Conservation (phyloP, 1,140 invertebrate genomes). For the Diorhabda elongata region DNA sequence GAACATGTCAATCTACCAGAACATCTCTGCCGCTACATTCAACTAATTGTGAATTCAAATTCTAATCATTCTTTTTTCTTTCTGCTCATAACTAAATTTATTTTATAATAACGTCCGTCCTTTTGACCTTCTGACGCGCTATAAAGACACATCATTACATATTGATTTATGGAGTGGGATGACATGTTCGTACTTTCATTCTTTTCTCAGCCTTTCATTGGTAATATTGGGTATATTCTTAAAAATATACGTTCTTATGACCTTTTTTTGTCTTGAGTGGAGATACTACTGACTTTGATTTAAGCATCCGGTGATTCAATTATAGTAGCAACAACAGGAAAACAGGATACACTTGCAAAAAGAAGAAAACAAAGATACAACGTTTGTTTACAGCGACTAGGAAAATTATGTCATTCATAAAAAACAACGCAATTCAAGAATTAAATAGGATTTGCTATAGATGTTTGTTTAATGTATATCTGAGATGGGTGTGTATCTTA, state of each 20-base stretch:
- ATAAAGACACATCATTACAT: background rate
- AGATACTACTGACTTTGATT: conserved; percentile 2
- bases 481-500: no score
- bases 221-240: background rate
- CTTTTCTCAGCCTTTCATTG: background rate
- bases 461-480: no score
- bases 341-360: conserved; percentile 1
- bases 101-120: background rate
- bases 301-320: conserved; percentile 2
- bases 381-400: background rate
- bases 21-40: no score
- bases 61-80: no score
- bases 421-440: background rate
- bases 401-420: background rate
- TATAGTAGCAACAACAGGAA: background rate
- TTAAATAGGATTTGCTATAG: no score
- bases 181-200: no score
- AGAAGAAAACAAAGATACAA: background rate
- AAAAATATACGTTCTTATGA: conserved; percentile 1
- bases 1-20: no score
- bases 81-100: background rate
- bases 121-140: background rate
- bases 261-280: background rate
- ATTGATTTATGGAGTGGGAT: background rate
- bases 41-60: no score